Evolutionary conservation across 1,140 invertebrate species (phyloP), one percentile per base, ranked within the genome.

Genomic region (Cydia fagiglandana): DNA sequence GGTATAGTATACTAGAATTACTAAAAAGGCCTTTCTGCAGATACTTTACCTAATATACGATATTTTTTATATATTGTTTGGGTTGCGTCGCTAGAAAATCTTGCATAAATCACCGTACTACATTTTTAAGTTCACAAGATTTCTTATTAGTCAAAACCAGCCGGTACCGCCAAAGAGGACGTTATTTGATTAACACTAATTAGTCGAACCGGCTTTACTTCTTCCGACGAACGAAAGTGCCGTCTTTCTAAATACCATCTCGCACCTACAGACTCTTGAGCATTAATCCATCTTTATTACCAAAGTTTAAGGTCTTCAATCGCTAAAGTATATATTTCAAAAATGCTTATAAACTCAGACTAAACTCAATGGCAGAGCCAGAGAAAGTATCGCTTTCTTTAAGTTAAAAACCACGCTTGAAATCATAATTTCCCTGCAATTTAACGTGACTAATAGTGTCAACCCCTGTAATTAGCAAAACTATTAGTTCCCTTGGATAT

Each of bases 181-280:
- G 83, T 82, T 91, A 89, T 92, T 92, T 91, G 88, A 90, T 92
- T 92, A 92, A 91, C 90, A 91, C 88, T 91, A 92, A 91, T 92
- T 92, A 91, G 84, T 83, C 80, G 81, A 86, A 90, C 89, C 84
- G 87, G 88, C 83, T 84, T 79, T 82, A 76, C 83, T 80, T 83
- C 80, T 47, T 68, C 76, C 75, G 70, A 77, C 78, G 75, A 79
- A 85, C 82, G 86, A 88, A 86, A 87, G 80, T 83, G 76, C 64
- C 73, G 64, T n/a, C 56, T 24, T 61, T 24, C 73, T 56, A 24
- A 64, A 68, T 73, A 41, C 56, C 73, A 73, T 4, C 47, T 70
- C 30, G 34, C 30, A 70, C 34, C 34, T 70, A 70, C 66, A 10
- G n/a, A 70, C 34, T 38, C 12, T 15, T 45, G 53, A 53, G 15